phyloP scores from a whole-genome alignment of 1,140 invertebrate genomes.

The Coptotermes formosanus region DNA sequence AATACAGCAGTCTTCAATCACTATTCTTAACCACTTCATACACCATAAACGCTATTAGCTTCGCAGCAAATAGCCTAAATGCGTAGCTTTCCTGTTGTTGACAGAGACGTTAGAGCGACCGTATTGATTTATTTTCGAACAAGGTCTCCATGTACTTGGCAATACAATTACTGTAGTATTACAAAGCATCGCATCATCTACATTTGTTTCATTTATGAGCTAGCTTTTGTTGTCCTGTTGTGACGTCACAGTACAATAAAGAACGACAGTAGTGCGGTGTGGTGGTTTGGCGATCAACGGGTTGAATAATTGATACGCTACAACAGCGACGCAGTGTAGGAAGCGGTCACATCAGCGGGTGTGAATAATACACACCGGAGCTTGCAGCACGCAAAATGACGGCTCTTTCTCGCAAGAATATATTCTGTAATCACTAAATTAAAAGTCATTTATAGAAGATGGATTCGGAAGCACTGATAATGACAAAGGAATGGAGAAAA shows the following conservation, averaged over 20 bases:
- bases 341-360: neutral
- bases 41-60: neutral
- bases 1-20: too few species aligned
- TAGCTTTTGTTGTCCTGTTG: neutral
- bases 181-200: neutral
- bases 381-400: neutral
- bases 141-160: neutral
- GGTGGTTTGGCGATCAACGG: neutral
- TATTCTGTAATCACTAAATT: neutral
- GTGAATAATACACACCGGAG: neutral
- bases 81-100: neutral
- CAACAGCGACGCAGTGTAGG: neutral
- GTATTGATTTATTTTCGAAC: neutral
- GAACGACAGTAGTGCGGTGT: neutral
- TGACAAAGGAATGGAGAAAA: too few species aligned
- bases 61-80: neutral
- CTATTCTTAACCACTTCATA: neutral
- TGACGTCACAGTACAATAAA: neutral
- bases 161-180: neutral
- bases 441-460: neutral
- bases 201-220: neutral
- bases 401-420: neutral
- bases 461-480: too few species aligned
- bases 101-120: neutral
- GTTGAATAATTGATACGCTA: neutral